Evolutionary conservation across 1,140 invertebrate species (phyloP), one percentile per base, ranked within the genome.

Genomic region (Paralvinella palmiformis): DNA sequence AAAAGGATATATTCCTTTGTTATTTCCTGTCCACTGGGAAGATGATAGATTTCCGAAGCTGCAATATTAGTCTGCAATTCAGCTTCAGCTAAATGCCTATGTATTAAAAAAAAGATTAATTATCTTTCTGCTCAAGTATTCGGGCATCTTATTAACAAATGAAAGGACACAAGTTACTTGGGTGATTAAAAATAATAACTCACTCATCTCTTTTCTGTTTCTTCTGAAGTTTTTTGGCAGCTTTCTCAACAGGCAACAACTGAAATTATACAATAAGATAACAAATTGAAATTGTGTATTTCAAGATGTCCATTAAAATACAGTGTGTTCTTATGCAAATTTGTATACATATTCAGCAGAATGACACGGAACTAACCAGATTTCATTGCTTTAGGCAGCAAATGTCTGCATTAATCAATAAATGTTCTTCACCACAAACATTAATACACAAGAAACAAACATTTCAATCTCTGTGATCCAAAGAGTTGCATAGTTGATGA

Each of bases 231-330:
- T 88, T 91, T 65, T 88, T 89, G 62, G 90, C 89, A 65, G 87
- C 85, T 76, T 88, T 91, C 82, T 96, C 92, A 78, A 96, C 91
- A 1, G 92, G 91, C 33, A 93, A 64, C 24, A n/a, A 56, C 10
- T 52, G 24, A 36, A 6, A 24, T 24, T 48, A 48, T 64, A 22
- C 15, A 52, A n/a, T 15, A 57, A 32, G 20, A 20, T 20, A 27
- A 31, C 48, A 29, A 50, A 27, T 41, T 32, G 44, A 1, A 31
- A 20, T 67, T 27, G 29, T 20, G n/a, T n/a, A n/a, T n/a, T n/a
- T n/a, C n/a, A n/a, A n/a, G n/a, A n/a, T n/a, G n/a, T n/a, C n/a
- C n/a, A n/a, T n/a, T n/a, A n/a, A n/a, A n/a, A n/a, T n/a, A n/a
- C n/a, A n/a, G n/a, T n/a, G n/a, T n/a, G n/a, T n/a, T n/a, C n/a